These are phyloP conservation scores for Nasonia giraulti DNA, from an alignment of 1,140 invertebrate species.

Conservation along the genomic window DNA sequence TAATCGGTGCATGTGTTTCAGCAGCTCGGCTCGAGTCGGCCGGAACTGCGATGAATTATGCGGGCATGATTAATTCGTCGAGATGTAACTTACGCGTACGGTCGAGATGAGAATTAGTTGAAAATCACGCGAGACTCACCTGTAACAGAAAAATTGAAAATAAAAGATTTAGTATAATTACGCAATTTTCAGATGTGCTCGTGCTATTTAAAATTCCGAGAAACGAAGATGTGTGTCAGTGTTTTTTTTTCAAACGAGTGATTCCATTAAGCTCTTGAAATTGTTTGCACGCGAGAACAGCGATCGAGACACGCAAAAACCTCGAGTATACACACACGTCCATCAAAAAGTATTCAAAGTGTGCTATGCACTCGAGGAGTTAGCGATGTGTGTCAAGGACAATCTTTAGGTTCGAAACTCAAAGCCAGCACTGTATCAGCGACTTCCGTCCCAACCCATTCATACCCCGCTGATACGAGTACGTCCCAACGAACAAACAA, in stretches of 20 bases:
- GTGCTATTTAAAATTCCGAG: not conserved
- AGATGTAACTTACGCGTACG: not conserved
- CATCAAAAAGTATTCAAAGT: not conserved
- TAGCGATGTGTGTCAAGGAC: not conserved
- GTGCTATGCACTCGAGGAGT: not conserved
- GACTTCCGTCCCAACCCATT: not conserved
- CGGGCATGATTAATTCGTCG: not conserved
- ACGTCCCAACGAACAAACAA: not conserved
- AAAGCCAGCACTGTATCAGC: not conserved
- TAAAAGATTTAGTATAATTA: not conserved
- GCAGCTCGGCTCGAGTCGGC: too few relatives aligned
- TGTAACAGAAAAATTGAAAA: conserved; percentile 30
- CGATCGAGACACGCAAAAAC: not conserved
- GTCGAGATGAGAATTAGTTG: not conserved
- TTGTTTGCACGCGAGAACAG: not conserved
- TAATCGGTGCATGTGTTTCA: conserved; percentile 3
- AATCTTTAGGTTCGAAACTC: not conserved
- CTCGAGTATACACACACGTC: not conserved
- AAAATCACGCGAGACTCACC: conserved; percentile 14
- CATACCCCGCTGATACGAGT: not conserved
- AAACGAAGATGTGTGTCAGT: not conserved
- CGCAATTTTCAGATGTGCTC: not conserved
- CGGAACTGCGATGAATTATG: not conserved
- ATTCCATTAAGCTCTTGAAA: not conserved
- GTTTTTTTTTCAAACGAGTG: not conserved